Evolutionary conservation across 2,797 vertebrate species (phyloP).

Genomic region (Bradypodion ventrale): DNA sequence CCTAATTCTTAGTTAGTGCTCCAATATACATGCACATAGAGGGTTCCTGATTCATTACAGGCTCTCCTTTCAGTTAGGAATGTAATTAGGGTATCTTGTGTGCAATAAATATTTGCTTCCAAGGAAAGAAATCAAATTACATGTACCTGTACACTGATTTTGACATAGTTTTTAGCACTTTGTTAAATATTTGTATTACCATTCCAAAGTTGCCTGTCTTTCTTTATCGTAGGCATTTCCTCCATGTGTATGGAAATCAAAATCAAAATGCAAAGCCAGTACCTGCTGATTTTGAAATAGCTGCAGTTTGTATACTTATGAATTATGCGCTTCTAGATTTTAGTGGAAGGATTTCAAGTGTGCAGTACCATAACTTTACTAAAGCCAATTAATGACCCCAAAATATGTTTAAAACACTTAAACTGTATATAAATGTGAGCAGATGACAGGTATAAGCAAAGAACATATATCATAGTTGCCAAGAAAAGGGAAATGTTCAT

Average conservation of each 20-base stretch:
- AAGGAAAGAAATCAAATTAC: background rate
- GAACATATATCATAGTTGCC: background rate
- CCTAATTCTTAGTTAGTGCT: background rate
- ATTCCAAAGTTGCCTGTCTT: background rate
- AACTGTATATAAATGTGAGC: slow-evolving; percentile 56
- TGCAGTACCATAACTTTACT: background rate
- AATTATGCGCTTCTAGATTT: background rate
- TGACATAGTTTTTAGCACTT: slow-evolving; percentile 8
- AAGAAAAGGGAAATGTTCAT: slow-evolving; percentile 9
- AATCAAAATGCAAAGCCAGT: slow-evolving; percentile 3
- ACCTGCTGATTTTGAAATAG: slow-evolving; percentile 34
- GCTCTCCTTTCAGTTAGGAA: background rate
- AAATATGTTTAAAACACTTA: slow-evolving; percentile 39
- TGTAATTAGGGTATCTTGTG: background rate
- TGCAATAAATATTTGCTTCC: slow-evolving; percentile 21
- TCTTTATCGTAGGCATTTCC: background rate
- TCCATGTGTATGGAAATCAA: background rate
- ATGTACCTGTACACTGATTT: too few species aligned
- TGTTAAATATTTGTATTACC: slow-evolving; percentile 31
- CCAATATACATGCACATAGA: background rate
- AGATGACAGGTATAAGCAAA: slow-evolving; percentile 31
- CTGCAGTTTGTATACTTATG: slow-evolving; percentile 18
- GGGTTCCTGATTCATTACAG: background rate
- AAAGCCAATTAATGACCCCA: slow-evolving; percentile 21
- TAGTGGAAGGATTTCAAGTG: slow-evolving; percentile 31